Evolutionary conservation across 2,113 vertebrate species (phyloP).

Genomic region (Grus americana): DNA sequence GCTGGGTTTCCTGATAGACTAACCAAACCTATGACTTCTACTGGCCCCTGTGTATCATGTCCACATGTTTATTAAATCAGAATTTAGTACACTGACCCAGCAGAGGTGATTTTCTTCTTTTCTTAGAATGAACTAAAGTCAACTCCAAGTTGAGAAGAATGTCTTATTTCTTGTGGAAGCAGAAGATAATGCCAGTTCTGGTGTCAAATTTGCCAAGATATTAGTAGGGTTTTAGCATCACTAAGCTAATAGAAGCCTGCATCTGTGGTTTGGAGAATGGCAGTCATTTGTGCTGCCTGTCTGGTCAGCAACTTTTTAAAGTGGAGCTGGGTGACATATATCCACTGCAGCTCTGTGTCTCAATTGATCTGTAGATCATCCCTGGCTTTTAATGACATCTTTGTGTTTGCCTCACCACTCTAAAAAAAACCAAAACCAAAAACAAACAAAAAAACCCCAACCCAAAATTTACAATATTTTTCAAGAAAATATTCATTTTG

Average conservation of each 20-base stretch:
- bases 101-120: background rate
- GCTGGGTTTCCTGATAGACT: background rate
- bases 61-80: background rate
- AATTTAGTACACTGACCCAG: background rate
- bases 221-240: conserved; percentile 3
- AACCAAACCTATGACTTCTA: background rate
- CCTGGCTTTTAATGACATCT: background rate
- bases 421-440: background rate
- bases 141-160: background rate
- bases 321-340: background rate
- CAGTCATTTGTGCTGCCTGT: conserved; percentile 15
- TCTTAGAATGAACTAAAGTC: background rate
- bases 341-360: background rate
- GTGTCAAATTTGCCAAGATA: background rate
- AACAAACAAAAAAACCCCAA: too few relatives aligned
- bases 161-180: background rate
- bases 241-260: background rate
- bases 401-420: background rate
- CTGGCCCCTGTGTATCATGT: background rate
- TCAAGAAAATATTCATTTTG: background rate
- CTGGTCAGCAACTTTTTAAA: conserved; percentile 4
- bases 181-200: background rate
- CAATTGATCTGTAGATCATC: background rate
- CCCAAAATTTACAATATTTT: background rate
- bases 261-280: background rate